Conservation (phyloP, 2,797 vertebrate species). For the Dendrocincla tyrannina region DNA sequence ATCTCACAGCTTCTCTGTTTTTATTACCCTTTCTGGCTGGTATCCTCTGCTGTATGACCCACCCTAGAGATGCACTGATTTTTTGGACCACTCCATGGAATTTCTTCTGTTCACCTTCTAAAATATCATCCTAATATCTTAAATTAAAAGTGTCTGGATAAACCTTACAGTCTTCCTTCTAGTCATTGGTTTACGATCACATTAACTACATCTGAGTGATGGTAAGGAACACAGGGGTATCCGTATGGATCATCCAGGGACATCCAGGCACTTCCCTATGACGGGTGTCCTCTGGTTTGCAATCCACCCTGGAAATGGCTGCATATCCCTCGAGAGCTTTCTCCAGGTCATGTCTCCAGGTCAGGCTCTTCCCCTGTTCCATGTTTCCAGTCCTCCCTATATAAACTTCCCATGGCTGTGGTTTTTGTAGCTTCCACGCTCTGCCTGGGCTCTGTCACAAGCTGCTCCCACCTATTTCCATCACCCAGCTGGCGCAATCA, state of each 20-base stretch:
- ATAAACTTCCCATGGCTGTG: neutral
- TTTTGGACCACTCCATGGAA: neutral
- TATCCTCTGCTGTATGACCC: neutral
- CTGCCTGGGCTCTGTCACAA: neutral
- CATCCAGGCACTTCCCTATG: rapidly evolving
- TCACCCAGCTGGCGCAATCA: rapidly evolving
- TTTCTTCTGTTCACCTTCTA: slow-evolving; percentile 28
- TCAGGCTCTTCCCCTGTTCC: neutral
- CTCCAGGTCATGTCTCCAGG: rapidly evolving
- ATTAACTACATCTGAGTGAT: neutral
- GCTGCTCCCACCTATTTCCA: neutral
- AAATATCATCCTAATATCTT: neutral
- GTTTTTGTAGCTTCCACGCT: neutral
- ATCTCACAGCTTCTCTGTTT: slow-evolving; percentile 39
- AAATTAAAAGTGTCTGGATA: neutral
- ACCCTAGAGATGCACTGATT: neutral
- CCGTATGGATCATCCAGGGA: neutral
- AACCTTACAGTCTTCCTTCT: neutral
- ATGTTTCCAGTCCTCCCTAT: neutral
- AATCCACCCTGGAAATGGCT: rapidly evolving
- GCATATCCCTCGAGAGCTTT: neutral
- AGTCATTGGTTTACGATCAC: neutral
- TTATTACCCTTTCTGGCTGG: neutral
- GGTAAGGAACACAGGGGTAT: neutral
- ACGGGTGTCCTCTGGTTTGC: neutral